Evolutionary conservation across 2,888 invertebrate genomes (phyloP), one percentile per base, ranked within the genome.

Genomic region (Agrilus biguttatus): DNA sequence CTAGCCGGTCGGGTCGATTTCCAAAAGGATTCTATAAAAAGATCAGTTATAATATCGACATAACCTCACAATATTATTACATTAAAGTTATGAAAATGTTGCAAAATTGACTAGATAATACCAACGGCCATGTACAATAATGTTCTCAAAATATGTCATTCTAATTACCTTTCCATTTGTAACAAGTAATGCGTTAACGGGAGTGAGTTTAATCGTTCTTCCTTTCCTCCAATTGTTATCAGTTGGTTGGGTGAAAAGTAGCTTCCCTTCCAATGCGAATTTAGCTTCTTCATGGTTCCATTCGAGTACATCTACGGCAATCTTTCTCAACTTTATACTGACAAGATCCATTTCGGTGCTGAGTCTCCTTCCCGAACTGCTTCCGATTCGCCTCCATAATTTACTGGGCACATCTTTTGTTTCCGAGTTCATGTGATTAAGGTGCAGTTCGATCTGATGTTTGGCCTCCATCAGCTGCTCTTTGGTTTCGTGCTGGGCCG

Each of bases 211-310:
- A 57, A 89, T 85, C 44, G 88, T 88, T 55, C 88, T 78, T 51
- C 88, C 88, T 62, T 86, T 83, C 55, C 86, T 77, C 88, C 88
- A 88, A 65, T 88, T 88, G 68, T 85, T 87, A 68, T 91, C 91
- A 43, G 88, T 84, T 36, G 90, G 88, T 66, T 88, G 88, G 36
- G 89, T 87, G 63, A 84, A 88, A 54, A 88, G 70, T 55, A 93
- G 71, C 63, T 84, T 82, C 45, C 92, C 92, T 67, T 92, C 91
- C 68, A 91, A 76, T 50, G 88, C 83, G 63, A 93, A 91, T 62
- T 84, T 81, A 38, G 88, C 86, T 64, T 92, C 91, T 56, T 90
- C 90, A 60, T 89, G 88, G 67, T 85, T 86, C 95, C 95, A 95
- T 58, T 91, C 91, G 51, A 95, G 68, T 5, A 90, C 80, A 62